Percentiles rank a stretch among this genome's conserved stretches.
phyloP scores from a whole-genome alignment of 1,140 invertebrate species.

The Oreohelix idahoensis region DNA sequence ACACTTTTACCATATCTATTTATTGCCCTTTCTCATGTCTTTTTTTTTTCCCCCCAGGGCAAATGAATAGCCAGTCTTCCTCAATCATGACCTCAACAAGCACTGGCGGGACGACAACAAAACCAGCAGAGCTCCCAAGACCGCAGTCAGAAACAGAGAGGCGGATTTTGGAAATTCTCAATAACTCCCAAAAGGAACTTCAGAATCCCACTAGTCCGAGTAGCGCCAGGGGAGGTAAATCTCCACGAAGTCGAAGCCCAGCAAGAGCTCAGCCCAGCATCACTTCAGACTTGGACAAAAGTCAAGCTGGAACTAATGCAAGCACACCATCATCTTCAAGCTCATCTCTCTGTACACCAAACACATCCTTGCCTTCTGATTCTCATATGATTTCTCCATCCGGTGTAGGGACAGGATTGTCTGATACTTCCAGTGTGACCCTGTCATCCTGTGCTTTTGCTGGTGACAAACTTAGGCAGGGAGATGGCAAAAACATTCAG shows the following conservation, averaged over 20 bases:
- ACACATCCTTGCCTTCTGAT: background rate
- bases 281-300: slow-evolving; percentile 3
- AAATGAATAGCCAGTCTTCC: slow-evolving; percentile 30
- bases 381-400: slow-evolving; percentile 3
- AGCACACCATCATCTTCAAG: background rate
- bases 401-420: background rate
- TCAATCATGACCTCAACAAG: background rate
- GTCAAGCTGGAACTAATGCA: background rate
- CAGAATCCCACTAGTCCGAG: slow-evolving; percentile 36
- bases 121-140: slow-evolving; percentile 55
- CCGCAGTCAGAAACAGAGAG: slow-evolving; percentile 65
- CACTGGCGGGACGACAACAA: slow-evolving; percentile 26
- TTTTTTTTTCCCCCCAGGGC: slow-evolving; percentile 37
- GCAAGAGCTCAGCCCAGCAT: slow-evolving; percentile 30
- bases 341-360: background rate
- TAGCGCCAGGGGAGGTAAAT: slow-evolving; percentile 42
- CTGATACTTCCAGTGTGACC: background rate
- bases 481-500: slow-evolving; percentile 14
- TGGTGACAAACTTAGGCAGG: slow-evolving; percentile 1
- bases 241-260: slow-evolving; percentile 44
- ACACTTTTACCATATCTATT: too few species aligned
- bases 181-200: slow-evolving; percentile 49
- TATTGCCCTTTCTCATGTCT: background rate
- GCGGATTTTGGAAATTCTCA: slow-evolving; percentile 63
- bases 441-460: slow-evolving; percentile 1